These are phyloP conservation scores for Drosophila mercatorum DNA, from an alignment of 2,888 invertebrate species.

Conservation along the genomic window DNA sequence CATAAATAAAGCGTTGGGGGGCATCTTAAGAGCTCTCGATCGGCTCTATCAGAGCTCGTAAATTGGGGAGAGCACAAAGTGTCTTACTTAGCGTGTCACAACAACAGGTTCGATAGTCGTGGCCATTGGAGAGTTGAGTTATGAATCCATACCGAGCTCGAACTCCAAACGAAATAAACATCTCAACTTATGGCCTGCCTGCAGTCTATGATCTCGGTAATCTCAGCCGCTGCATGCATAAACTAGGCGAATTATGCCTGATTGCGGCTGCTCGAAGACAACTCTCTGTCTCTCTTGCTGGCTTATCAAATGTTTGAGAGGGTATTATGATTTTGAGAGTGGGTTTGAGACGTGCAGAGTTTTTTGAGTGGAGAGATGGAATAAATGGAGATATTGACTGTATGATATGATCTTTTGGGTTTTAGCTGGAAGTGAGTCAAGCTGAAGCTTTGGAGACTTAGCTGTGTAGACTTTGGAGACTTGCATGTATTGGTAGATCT, in stretches of 20 bases:
- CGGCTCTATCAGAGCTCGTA: slow-evolving; percentile 56
- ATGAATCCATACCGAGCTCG: slow-evolving; percentile 50
- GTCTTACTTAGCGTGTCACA: slow-evolving; percentile 72
- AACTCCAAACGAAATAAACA: slow-evolving; percentile 52
- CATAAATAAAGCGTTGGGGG: slow-evolving; percentile 53
- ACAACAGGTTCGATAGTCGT: slow-evolving; percentile 59
- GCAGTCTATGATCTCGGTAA: slow-evolving; percentile 37
- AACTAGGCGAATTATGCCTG: slow-evolving; percentile 66
- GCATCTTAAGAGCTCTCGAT: slow-evolving; percentile 20
- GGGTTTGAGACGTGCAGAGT: neutral
- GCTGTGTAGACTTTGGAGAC: too few relatives aligned
- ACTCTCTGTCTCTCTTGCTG: neutral
- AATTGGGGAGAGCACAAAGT: slow-evolving; percentile 49
- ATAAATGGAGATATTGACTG: too few relatives aligned
- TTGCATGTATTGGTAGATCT: too few relatives aligned
- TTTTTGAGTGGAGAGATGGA: too few relatives aligned
- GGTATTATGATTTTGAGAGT: neutral
- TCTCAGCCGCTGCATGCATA: slow-evolving; percentile 64
- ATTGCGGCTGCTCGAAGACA: slow-evolving; percentile 22
- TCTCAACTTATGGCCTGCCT: slow-evolving; percentile 55
- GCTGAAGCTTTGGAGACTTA: too few relatives aligned
- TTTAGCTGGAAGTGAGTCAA: too few relatives aligned
- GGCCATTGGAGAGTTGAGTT: slow-evolving; percentile 58
- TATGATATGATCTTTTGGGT: too few relatives aligned
- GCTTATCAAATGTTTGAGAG: neutral